Conservation (phyloP, 2,888 invertebrate genomes). For the Julus scanicus region DNA sequence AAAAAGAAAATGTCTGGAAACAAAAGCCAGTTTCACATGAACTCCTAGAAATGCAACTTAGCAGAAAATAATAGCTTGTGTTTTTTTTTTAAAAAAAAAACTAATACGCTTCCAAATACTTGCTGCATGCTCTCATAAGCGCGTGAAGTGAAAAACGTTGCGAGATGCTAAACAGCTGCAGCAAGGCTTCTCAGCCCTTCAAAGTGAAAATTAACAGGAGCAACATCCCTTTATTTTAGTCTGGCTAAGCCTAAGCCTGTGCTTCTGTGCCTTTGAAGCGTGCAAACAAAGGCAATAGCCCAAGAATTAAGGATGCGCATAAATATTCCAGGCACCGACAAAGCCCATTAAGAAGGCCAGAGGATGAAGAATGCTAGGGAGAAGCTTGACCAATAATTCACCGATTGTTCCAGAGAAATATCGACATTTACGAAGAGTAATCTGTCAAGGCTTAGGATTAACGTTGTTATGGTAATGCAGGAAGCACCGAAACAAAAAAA, state of each 20-base stretch:
- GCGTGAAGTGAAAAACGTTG: background rate
- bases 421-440: background rate
- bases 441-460: slow-evolving; percentile 10
- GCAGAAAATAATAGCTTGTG: background rate
- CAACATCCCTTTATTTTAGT: background rate
- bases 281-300: background rate
- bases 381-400: background rate
- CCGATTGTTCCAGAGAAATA: background rate
- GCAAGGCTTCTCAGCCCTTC: background rate
- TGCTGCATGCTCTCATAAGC: background rate
- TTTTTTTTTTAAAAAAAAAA: background rate
- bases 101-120: background rate
- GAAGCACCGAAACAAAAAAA: background rate
- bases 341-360: background rate
- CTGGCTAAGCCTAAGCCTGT: background rate
- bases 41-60: background rate
- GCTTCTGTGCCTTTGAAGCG: background rate
- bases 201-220: background rate
- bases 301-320: background rate
- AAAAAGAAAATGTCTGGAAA: no score
- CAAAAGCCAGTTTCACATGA: background rate
- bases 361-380: background rate
- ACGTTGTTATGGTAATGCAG: slow-evolving; percentile 11
- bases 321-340: slow-evolving; percentile 10
- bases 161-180: background rate